Conservation (phyloP, 2,113 vertebrate genomes). For the Mastomys natalensis region DNA sequence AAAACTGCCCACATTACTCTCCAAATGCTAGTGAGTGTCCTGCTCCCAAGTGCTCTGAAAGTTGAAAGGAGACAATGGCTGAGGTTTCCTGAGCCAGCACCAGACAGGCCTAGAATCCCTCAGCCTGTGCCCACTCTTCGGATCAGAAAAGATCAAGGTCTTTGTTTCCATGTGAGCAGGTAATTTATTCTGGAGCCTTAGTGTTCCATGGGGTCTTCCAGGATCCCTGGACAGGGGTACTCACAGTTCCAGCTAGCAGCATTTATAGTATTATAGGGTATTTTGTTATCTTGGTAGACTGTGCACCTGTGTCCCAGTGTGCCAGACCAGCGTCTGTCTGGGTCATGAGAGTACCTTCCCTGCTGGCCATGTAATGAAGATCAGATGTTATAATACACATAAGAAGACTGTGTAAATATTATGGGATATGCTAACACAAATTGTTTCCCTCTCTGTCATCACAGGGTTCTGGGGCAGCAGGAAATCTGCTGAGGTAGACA, state of each 20-base stretch:
- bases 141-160: background rate
- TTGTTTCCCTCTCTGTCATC: background rate
- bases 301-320: background rate
- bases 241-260: background rate
- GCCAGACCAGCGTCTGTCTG: background rate
- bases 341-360: background rate
- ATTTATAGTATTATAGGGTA: background rate
- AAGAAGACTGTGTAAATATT: background rate
- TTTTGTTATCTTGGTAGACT: background rate
- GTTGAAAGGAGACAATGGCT: background rate
- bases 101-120: background rate
- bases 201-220: background rate
- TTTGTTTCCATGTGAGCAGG: background rate
- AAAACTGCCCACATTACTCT: background rate
- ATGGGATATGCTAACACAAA: background rate
- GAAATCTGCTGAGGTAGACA: background rate
- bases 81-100: background rate
- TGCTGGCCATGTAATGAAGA: background rate
- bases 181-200: background rate
- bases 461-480: rapidly evolving
- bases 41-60: background rate
- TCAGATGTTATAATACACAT: background rate
- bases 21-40: background rate
- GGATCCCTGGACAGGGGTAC: rapidly evolving
- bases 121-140: background rate